Evolutionary conservation across 2,888 invertebrate species (phyloP).

Genomic region (Pegoplata infirma): DNA sequence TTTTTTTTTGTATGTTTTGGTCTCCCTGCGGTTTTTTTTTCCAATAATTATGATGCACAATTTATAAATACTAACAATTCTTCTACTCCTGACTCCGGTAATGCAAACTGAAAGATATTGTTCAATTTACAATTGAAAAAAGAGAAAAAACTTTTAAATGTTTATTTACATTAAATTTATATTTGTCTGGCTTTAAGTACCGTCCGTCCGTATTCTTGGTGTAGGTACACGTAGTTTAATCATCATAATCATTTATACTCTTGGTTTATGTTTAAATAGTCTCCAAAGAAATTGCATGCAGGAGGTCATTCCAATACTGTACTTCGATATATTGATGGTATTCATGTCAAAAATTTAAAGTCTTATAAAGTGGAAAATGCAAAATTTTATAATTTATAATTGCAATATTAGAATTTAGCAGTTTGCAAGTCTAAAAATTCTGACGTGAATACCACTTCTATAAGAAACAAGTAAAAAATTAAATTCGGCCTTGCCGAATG

Average conservation of each 20-base stretch:
- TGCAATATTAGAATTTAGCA: too few relatives aligned
- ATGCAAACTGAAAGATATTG: conserved; percentile 30
- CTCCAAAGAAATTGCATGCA: conserved; percentile 38
- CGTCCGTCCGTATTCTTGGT: conserved; percentile 13
- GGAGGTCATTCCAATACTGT: conserved; percentile 55
- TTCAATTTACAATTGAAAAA: conserved; percentile 46
- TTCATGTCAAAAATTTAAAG: too few relatives aligned
- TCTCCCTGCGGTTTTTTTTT: neutral
- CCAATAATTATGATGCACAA: neutral
- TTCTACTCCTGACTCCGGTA: conserved; percentile 15
- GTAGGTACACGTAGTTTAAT: conserved; percentile 44
- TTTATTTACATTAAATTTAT: conserved; percentile 48
- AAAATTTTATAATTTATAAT: too few relatives aligned
- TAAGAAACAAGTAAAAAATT: too few relatives aligned
- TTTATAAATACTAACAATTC: neutral
- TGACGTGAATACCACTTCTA: too few relatives aligned
- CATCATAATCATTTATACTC: conserved; percentile 37
- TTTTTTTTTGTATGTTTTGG: too few relatives aligned
- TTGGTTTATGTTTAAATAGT: conserved; percentile 32
- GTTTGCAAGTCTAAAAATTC: too few relatives aligned
- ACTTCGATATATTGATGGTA: too few relatives aligned
- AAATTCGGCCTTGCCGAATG: too few relatives aligned
- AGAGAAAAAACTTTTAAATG: conserved; percentile 27
- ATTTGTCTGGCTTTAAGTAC: conserved; percentile 56
- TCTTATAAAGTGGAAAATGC: too few relatives aligned